Conservation (phyloP, 2,113 vertebrate species). For the Rhinoderma darwinii region DNA sequence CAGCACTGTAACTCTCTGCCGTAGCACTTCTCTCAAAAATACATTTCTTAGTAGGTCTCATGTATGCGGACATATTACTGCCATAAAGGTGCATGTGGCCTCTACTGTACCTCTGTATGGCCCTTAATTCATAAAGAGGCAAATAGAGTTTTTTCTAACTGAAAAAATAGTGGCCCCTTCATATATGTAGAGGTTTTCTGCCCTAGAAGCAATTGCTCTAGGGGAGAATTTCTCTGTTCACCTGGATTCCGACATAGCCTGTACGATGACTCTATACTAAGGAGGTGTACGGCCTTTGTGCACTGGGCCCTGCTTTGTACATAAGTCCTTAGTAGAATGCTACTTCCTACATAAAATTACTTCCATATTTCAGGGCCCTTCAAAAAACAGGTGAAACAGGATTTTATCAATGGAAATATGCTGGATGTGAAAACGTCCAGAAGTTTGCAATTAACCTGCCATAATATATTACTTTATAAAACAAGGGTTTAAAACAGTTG, state of each 20-base stretch:
- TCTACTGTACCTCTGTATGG: neutral
- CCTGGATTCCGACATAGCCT: too few relatives aligned
- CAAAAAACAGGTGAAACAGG: slow-evolving; percentile 33
- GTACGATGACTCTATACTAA: neutral
- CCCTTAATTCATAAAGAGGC: neutral
- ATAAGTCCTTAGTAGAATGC: neutral
- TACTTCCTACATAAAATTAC: slow-evolving; percentile 39
- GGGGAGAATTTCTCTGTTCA: too few relatives aligned
- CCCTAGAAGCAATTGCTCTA: neutral
- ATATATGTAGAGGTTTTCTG: neutral
- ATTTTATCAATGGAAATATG: slow-evolving; percentile 31
- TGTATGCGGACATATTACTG: neutral
- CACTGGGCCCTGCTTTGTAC: neutral
- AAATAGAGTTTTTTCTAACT: neutral
- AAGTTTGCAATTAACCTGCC: slow-evolving; percentile 32
- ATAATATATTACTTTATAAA: slow-evolving; percentile 32
- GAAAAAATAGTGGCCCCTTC: too few relatives aligned
- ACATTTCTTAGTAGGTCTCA: neutral
- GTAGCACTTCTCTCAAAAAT: neutral
- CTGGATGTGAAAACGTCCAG: neutral
- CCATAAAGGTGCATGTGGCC: neutral
- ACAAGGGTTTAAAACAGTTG: neutral
- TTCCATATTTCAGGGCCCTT: slow-evolving; percentile 31
- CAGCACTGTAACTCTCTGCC: neutral
- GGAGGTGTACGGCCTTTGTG: neutral